These are phyloP conservation scores for Drosophila neonasuta DNA, from an alignment of 2,888 invertebrate species.

Conservation along the genomic window DNA sequence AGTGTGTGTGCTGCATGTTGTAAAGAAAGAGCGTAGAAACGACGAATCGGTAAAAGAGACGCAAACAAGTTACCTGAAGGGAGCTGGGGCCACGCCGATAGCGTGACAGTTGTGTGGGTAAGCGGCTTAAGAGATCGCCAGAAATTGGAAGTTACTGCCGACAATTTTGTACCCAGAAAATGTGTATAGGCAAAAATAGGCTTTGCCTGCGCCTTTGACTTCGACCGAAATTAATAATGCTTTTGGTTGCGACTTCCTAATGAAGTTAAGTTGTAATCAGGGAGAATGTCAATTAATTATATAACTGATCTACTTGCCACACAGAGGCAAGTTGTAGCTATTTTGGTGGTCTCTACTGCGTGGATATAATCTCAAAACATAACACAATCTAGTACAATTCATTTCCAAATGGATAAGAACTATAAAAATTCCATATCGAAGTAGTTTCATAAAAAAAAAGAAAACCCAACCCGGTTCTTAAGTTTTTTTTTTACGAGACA, in stretches of 20 bases:
- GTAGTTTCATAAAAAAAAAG: slow-evolving; percentile 20
- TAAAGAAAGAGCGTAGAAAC: slow-evolving; percentile 61
- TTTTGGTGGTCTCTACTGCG: neutral
- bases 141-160: slow-evolving; percentile 23
- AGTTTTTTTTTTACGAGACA: slow-evolving; percentile 38
- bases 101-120: slow-evolving; percentile 73
- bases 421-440: slow-evolving; percentile 32
- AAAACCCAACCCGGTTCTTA: slow-evolving; percentile 39
- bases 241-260: slow-evolving; percentile 43
- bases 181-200: slow-evolving; percentile 8
- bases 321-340: slow-evolving; percentile 33
- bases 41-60: slow-evolving; percentile 59
- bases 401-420: slow-evolving; percentile 28
- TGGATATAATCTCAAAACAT: slow-evolving; percentile 13
- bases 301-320: slow-evolving; percentile 49
- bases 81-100: slow-evolving; percentile 26
- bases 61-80: slow-evolving; percentile 63
- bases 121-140: slow-evolving; percentile 66
- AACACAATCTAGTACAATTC: slow-evolving; percentile 18
- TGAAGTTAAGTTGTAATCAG: slow-evolving; percentile 60
- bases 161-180: slow-evolving; percentile 28
- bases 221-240: slow-evolving; percentile 68
- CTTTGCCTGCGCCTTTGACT: slow-evolving; percentile 20
- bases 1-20: slow-evolving; percentile 18
- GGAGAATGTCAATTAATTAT: slow-evolving; percentile 38